These are phyloP conservation scores for Trididemnum miniatum DNA, from an alignment of 23 tunicate genomes.

Conservation along the genomic window DNA sequence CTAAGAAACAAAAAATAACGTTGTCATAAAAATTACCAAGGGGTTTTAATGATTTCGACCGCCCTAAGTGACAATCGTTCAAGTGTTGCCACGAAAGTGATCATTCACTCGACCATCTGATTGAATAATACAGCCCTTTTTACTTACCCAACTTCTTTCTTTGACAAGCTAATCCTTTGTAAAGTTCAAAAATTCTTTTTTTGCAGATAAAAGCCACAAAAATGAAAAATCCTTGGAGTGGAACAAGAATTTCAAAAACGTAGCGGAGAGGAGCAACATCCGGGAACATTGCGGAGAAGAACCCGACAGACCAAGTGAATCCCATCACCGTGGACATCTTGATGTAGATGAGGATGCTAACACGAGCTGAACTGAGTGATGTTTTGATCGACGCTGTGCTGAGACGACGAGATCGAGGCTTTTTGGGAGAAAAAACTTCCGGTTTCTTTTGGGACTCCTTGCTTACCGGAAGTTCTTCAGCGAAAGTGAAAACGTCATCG, in stretches of 20 bases:
- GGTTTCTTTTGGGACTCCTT: neutral
- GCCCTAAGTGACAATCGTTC: too few relatives aligned
- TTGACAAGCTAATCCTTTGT: neutral
- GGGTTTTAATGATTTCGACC: too few relatives aligned
- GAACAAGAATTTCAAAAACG: constrained; percentile 80
- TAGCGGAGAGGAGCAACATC: constrained; percentile 56
- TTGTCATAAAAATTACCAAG: too few relatives aligned
- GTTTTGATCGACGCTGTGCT: neutral
- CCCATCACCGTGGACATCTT: constrained; percentile 95
- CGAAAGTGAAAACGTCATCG: constrained; percentile 24
- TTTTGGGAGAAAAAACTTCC: neutral
- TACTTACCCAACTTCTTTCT: neutral
- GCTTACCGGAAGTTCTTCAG: neutral
- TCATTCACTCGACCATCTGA: too few relatives aligned
- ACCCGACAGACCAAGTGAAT: constrained; percentile 81
- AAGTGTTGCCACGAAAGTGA: too few relatives aligned
- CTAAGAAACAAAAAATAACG: too few relatives aligned
- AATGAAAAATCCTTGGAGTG: constrained; percentile 86
- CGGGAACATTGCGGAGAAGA: constrained; percentile 64
- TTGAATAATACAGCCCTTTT: too few relatives aligned
- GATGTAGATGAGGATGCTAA: constrained; percentile 56
- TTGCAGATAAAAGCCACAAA: constrained; percentile 79
- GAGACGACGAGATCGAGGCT: neutral
- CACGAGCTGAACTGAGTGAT: constrained; percentile 38
- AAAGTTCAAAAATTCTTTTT: constrained; percentile 40